Evolutionary conservation across 1,140 invertebrate species (phyloP).

Genomic region (Palaemon carinicauda): DNA sequence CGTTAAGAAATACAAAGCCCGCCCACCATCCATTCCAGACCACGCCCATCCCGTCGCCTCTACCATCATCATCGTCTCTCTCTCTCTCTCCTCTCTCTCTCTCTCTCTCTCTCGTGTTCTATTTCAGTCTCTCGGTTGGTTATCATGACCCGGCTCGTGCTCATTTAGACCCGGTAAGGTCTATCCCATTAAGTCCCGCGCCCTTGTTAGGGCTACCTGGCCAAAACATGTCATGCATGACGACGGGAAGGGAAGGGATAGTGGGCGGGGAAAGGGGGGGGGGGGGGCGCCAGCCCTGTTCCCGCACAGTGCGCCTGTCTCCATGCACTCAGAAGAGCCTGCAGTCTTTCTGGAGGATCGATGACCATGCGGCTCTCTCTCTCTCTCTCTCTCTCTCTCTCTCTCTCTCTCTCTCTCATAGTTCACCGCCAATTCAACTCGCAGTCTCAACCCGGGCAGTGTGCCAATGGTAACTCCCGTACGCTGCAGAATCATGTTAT

Average conservation of each 20-base stretch:
- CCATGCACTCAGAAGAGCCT: too few relatives aligned
- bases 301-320: too few relatives aligned
- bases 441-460: too few relatives aligned
- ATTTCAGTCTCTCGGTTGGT: background rate
- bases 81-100: constrained; percentile 3
- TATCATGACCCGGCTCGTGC: background rate
- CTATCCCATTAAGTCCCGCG: background rate
- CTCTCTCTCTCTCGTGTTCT: background rate
- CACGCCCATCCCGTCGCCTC: background rate
- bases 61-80: background rate
- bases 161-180: background rate
- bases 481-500: too few relatives aligned
- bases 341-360: too few relatives aligned
- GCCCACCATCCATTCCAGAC: background rate
- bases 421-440: too few relatives aligned
- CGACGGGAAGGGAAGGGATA: background rate
- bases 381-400: too few relatives aligned
- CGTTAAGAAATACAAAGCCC: background rate
- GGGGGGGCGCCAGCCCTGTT: background rate
- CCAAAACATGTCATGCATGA: background rate
- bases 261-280: background rate
- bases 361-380: too few relatives aligned
- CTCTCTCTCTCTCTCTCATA: too few relatives aligned
- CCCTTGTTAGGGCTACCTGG: background rate
- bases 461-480: too few relatives aligned